Base-by-base conservation (phyloP, 2,113 vertebrate species). In the Alethe castanea region DNA sequence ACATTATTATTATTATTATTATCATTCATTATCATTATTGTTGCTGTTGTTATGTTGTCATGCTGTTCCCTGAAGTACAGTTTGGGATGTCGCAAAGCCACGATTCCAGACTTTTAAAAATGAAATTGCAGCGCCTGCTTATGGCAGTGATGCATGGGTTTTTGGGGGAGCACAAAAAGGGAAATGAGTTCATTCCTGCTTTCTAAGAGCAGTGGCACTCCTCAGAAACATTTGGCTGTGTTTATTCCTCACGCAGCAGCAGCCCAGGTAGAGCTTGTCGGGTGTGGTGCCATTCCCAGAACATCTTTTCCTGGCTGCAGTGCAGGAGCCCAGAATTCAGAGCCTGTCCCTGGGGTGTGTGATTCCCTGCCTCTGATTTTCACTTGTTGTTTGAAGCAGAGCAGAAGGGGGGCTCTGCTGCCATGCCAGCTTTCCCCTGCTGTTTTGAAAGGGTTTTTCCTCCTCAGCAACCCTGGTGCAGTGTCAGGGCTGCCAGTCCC, bases 61-160 rank as follows among this genome's bases (percentile, higher is more conserved):
- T 40, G 53, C 17, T 61, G 7, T 40, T 40, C 20, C 29, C 29
- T 38, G 6, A 54, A 18, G 47, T 23, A 25, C n/a, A 10, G 5
- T 40, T 40, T 47, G 54, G 25, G n/a, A 61, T 26, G 24, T 45
- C 45, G 17, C 47, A 35, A 54, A 61, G n/a, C 14, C 19, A 17
- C 2, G 14, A 31, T 5, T 47, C 40, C 47, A 47, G 25, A 10
- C 22, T 47, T 69, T 42, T 26, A 9, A 31, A 54, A 35, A 11
- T 11, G 2, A 12, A 54, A 13, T 6, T 40, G 24, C 4, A 8
- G 6, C 1, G 1, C 29, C 16, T 29, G 12, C 14, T 62, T 3
- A 1, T 31, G n/a, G 35, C 26, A 2, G 31, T 29, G 23, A 26
- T 19, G 14, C 0, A 2, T 2, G 38, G 52, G 12, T 31, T 57